phyloP scores from a whole-genome alignment of 1,140 invertebrate species.

The Teleopsis dalmanni region DNA sequence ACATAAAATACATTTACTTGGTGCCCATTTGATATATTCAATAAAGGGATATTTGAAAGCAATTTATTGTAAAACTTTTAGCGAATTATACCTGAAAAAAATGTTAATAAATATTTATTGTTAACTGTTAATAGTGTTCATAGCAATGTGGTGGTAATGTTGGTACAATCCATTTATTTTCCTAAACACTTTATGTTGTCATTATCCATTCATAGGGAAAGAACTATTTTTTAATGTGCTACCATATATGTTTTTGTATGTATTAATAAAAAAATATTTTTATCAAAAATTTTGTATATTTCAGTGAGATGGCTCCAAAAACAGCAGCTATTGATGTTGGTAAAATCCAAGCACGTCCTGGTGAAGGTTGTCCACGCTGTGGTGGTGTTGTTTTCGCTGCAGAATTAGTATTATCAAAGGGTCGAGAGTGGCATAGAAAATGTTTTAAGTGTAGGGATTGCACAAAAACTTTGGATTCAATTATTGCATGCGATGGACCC shows the following conservation, averaged over 20 bases:
- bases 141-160: no score
- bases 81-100: no score
- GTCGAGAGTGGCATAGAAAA: slow-evolving; percentile 93
- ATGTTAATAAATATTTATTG: no score
- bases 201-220: no score
- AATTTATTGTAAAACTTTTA: no score
- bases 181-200: no score
- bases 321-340: slow-evolving; percentile 73
- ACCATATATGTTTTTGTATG: slow-evolving; percentile 4
- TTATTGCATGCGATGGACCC: slow-evolving; percentile 85
- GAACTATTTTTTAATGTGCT: no score
- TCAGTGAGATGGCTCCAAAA: slow-evolving; percentile 50
- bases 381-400: slow-evolving; percentile 85
- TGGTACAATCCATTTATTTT: no score
- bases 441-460: slow-evolving; percentile 96
- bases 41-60: no score
- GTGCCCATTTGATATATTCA: no score
- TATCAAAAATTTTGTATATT: not conserved
- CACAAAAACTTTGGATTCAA: slow-evolving; percentile 84
- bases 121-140: no score
- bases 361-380: slow-evolving; percentile 82
- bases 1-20: no score
- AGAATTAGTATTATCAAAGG: slow-evolving; percentile 79
- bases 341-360: slow-evolving; percentile 68
- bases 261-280: slow-evolving; percentile 6